Conservation (phyloP, 2,888 invertebrate genomes). For the Cantharis flavilabris region DNA sequence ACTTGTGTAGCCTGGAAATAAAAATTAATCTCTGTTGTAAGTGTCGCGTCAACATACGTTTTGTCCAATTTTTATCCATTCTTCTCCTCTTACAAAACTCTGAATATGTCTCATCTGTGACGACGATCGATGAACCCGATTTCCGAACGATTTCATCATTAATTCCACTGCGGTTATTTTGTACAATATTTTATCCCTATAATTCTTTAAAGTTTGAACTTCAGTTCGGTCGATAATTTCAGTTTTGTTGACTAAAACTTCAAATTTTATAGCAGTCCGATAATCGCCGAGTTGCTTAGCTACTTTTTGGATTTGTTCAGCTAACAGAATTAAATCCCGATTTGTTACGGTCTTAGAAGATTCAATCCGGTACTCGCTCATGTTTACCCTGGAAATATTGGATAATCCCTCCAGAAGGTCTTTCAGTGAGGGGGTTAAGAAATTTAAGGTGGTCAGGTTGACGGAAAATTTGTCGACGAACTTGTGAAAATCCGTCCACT, state of each 20-base stretch:
- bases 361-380: constrained; percentile 60
- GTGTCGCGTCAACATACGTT: constrained; percentile 58
- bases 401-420: constrained; percentile 63
- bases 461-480: constrained; percentile 61
- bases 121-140: constrained; percentile 73
- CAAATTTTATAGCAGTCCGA: constrained; percentile 72
- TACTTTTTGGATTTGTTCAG: constrained; percentile 69
- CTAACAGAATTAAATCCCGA: constrained; percentile 66
- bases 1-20: constrained; percentile 5
- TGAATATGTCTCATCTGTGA: constrained; percentile 78
- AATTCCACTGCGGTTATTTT: constrained; percentile 77
- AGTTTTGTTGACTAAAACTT: constrained; percentile 68
- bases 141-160: constrained; percentile 71
- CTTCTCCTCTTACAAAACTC: constrained; percentile 74
- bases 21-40: neutral
- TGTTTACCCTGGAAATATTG: constrained; percentile 63
- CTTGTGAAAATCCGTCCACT: constrained; percentile 65
- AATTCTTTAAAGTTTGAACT: constrained; percentile 70
- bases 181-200: constrained; percentile 74
- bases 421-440: constrained; percentile 64
- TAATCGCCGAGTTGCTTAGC: constrained; percentile 69
- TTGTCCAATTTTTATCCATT: constrained; percentile 67
- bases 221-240: constrained; percentile 67
- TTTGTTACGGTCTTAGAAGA: constrained; percentile 66
- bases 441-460: constrained; percentile 61